Conservation (phyloP, 53 echinoderm and acorn worm genomes). For the Actinopyga echinites region DNA sequence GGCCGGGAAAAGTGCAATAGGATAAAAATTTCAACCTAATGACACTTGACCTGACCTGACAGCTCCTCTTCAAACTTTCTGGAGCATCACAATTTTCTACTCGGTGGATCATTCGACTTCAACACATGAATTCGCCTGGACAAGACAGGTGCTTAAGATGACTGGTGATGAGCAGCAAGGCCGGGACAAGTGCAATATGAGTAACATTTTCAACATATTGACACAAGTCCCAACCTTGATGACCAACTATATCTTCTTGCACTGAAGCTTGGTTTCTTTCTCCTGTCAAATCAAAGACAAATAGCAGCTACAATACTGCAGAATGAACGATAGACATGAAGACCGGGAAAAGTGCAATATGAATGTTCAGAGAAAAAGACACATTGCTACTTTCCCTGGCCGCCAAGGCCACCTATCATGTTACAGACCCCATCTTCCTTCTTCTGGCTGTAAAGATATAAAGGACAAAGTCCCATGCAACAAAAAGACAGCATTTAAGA, state of each 20-base stretch:
- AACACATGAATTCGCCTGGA: no score
- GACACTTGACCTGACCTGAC: constrained; percentile 26
- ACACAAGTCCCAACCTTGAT: constrained; percentile 36
- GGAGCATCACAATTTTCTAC: no score
- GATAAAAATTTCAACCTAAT: neutral
- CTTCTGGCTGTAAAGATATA: no score
- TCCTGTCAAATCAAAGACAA: no score
- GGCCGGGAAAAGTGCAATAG: constrained; percentile 55
- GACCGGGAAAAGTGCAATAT: constrained; percentile 55
- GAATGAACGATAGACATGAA: neutral
- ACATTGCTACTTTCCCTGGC: constrained; percentile 30
- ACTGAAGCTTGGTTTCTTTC: no score
- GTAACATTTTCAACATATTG: neutral
- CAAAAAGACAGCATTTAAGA: no score
- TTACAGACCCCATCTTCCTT: no score
- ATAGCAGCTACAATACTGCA: no score
- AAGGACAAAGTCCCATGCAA: no score
- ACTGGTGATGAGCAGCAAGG: constrained; percentile 5
- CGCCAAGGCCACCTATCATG: neutral
- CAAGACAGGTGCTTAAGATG: neutral
- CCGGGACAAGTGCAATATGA: constrained; percentile 52
- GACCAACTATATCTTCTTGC: neutral
- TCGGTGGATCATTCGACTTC: no score
- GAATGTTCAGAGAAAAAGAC: neutral
- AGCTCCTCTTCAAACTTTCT: neutral